These are phyloP conservation scores for Rhabdomys dilectus DNA, from an alignment of 2,113 vertebrate species.

Conservation along the genomic window DNA sequence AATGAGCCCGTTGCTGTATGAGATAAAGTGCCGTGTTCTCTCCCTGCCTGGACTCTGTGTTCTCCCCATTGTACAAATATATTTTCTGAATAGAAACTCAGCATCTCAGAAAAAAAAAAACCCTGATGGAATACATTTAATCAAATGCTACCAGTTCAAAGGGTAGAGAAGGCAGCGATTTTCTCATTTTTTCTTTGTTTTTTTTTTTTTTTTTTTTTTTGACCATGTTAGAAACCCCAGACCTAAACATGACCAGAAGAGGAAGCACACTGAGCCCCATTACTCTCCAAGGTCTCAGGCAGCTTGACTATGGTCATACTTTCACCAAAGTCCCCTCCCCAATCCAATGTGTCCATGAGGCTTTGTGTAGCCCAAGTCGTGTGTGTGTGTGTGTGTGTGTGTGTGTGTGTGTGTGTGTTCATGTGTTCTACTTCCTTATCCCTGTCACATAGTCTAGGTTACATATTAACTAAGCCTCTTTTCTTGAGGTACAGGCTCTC, in stretches of 20 bases:
- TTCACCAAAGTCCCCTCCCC: not conserved
- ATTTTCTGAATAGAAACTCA: not conserved
- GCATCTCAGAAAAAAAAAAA: not conserved
- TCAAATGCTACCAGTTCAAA: slow-evolving; percentile 5
- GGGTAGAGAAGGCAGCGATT: not conserved
- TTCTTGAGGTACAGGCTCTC: not conserved
- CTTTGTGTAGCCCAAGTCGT: not conserved
- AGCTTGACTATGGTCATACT: not conserved
- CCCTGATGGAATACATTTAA: slow-evolving; percentile 36
- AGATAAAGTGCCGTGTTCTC: not conserved
- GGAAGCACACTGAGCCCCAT: not conserved
- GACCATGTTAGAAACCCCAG: not conserved
- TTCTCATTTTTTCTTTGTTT: not conserved
- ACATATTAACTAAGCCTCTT: not conserved
- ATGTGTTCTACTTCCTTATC: not conserved
- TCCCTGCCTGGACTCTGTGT: not conserved
- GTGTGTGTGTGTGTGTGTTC: too few relatives aligned
- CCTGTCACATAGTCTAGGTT: not conserved
- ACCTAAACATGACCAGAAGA: too few relatives aligned
- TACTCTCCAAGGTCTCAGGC: too few relatives aligned
- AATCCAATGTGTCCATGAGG: not conserved
- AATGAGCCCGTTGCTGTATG: not conserved
- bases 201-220: not conserved
- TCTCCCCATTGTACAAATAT: slow-evolving; percentile 54
- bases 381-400: too few relatives aligned